Evolutionary conservation across 2,797 vertebrate genomes (phyloP), one percentile per base, ranked within the genome.

Genomic region (Squalus acanthias): DNA sequence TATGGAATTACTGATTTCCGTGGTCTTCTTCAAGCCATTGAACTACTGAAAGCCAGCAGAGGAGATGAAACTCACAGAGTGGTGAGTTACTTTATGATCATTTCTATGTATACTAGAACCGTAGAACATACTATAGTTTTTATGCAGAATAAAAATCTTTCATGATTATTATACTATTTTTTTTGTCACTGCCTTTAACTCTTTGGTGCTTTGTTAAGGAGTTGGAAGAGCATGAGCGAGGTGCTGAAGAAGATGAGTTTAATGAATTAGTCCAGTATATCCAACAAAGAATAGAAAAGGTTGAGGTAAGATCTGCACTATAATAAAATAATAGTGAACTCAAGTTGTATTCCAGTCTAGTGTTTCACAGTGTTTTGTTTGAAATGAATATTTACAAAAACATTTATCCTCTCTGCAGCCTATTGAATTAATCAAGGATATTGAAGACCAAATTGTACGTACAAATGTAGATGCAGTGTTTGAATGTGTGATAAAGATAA

Each of bases 1-100:
- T 99, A 99, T 92, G 99, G 99, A 96, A 99, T 99, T 97, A 99
- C 99, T 0, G 99, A 99, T 98, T 99, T 99, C 98, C 98, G 99
- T 46, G 99, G 99, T 96, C 98, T 99, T 96, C 98, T 99, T 95
- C 99, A 99, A 97, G 99, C 99, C 96, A 99, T 99, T 96, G 99
- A 99, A 97, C 97, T 99, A 97, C 97, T 99, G 96, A 99, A 99
- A 97, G 99, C 98, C 67, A 98, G 98, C 96, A 98, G 98, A 96
- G 98, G 97, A 96, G 98, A 99, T 97, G 99, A 99, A 98, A 99
- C 98, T 96, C 99, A 98, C 97, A 98, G 99, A 98, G 96, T 98
- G 98, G 99, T 99, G 98, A 98, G 98, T 97, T 67, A 26, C 10
- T n/a, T 85, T 89, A 1, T 39, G 13, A 46, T 88, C 9, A 20